Conservation (phyloP, 2,888 invertebrate species). For the Mythimna vitellina region DNA sequence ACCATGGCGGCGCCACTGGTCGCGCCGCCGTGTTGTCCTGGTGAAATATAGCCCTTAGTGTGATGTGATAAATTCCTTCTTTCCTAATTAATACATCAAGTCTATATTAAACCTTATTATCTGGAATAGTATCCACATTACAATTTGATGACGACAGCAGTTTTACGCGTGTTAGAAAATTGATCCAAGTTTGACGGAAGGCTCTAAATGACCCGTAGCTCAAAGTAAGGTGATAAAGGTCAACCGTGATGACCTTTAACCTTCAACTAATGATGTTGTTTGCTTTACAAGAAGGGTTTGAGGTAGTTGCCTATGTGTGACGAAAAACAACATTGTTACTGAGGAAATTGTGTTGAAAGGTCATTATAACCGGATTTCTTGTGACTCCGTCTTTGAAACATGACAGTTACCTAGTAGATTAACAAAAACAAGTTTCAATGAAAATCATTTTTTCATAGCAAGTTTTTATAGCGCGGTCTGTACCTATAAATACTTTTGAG, state of each 20-base stretch:
- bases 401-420: not conserved
- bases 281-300: not conserved
- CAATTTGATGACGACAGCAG: not conserved
- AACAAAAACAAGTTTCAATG: no score
- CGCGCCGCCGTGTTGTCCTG: no score
- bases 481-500: no score
- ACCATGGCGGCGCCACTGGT: no score
- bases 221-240: conserved; percentile 8
- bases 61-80: no score
- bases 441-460: no score
- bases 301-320: not conserved
- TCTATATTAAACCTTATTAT: not conserved
- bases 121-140: not conserved
- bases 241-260: conserved; percentile 10
- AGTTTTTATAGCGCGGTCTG: no score
- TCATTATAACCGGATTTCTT: not conserved
- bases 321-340: conserved; percentile 10
- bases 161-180: not conserved
- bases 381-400: not conserved
- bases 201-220: conserved; percentile 11
- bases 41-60: no score
- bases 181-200: not conserved
- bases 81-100: no score
- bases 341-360: conserved; percentile 7
- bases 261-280: conserved; percentile 17